phyloP scores from a whole-genome alignment of 2,113 vertebrate genomes.

The Marcusenius ussheri region DNA sequence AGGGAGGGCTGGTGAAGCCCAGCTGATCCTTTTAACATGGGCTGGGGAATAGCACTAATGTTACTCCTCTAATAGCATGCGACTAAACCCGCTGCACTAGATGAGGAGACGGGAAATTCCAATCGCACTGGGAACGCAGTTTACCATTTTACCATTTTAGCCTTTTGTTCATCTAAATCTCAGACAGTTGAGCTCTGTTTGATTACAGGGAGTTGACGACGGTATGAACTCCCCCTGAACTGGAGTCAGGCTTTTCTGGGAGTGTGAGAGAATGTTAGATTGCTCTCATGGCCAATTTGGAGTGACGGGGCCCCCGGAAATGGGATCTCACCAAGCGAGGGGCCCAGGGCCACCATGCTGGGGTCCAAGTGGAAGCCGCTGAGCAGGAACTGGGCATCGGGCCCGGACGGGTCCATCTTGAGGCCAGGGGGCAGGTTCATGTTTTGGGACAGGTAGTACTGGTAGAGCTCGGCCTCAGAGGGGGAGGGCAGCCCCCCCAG shows the following conservation, averaged over 20 bases:
- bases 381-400: slow-evolving; percentile 68
- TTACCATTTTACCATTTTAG: background rate
- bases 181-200: background rate
- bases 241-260: background rate
- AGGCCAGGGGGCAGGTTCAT: slow-evolving; percentile 71
- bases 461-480: slow-evolving; percentile 72
- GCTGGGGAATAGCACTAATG: background rate
- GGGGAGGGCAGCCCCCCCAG: slow-evolving; percentile 67
- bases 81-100: background rate
- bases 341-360: slow-evolving; percentile 64
- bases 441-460: slow-evolving; percentile 92
- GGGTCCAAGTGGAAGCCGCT: slow-evolving; percentile 77
- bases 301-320: background rate
- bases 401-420: slow-evolving; percentile 64
- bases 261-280: background rate
- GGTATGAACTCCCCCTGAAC: background rate
- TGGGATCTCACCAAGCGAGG: slow-evolving; percentile 66
- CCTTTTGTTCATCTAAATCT: background rate
- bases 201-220: background rate
- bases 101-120: background rate
- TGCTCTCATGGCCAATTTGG: background rate
- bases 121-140: background rate
- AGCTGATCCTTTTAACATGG: background rate
- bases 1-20: background rate
- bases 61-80: background rate